A percentile compares a stretch with the other conserved stretches of the same genome.
These are phyloP conservation scores for Drosophila rhopaloa DNA, from an alignment of 1,140 invertebrate genomes.

Conservation along the genomic window DNA sequence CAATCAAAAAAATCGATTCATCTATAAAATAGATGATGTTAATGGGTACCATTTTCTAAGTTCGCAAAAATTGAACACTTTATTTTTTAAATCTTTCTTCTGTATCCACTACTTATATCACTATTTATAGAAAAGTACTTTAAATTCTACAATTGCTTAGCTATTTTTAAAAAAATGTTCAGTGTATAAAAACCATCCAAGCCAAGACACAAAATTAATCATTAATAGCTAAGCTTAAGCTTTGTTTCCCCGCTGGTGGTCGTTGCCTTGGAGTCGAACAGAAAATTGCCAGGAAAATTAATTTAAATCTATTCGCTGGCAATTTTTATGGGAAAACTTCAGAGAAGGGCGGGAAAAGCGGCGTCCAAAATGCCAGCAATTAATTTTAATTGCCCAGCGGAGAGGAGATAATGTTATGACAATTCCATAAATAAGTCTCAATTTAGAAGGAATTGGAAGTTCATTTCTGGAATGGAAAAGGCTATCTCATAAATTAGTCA, in stretches of 20 bases:
- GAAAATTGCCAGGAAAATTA: conserved; percentile 59
- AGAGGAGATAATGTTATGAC: conserved; percentile 65
- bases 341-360: not conserved
- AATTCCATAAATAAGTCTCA: conserved; percentile 66
- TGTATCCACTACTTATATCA: too few species aligned
- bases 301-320: conserved; percentile 72
- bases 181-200: conserved; percentile 9
- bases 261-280: conserved; percentile 51
- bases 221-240: conserved; percentile 62
- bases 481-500: conserved; percentile 54
- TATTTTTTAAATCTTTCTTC: too few species aligned
- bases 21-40: too few species aligned
- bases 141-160: too few species aligned
- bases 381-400: conserved; percentile 65
- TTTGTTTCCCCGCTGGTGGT: conserved; percentile 23
- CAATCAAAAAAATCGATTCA: not conserved
- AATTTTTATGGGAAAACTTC: conserved; percentile 62
- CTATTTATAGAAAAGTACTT: not conserved
- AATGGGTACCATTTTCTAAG: too few species aligned
- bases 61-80: too few species aligned
- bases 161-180: not conserved
- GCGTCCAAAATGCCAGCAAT: conserved; percentile 64
- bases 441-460: conserved; percentile 27
- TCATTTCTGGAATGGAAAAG: conserved; percentile 16
- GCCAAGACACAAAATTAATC: conserved; percentile 61